Conservation (phyloP, 2,888 invertebrate genomes). For the Archips crataeganus region DNA sequence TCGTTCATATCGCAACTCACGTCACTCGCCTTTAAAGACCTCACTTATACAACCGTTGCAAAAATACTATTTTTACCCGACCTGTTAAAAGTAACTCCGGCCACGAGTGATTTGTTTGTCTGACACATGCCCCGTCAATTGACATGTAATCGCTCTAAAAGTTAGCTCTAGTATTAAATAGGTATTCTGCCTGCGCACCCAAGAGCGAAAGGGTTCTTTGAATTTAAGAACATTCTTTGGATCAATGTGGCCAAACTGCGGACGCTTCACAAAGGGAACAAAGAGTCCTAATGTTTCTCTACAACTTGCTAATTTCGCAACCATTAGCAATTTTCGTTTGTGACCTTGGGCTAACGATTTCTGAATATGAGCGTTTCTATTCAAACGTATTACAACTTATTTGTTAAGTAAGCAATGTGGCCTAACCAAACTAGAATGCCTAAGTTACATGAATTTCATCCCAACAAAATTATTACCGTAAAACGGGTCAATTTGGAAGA, state of each 20-base stretch:
- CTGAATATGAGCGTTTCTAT: neutral
- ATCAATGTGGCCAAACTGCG: neutral
- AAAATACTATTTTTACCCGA: no score
- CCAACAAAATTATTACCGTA: neutral
- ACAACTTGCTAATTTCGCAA: conserved; percentile 8
- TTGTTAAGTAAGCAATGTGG: neutral
- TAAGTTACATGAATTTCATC: neutral
- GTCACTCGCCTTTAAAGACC: no score
- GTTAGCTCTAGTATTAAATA: neutral
- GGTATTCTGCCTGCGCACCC: neutral
- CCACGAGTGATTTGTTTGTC: no score
- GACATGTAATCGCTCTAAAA: neutral
- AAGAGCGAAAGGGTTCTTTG: conserved; percentile 3
- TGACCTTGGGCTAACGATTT: neutral
- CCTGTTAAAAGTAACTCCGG: no score
- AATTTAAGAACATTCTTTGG: conserved; percentile 13
- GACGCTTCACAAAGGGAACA: conserved; percentile 9
- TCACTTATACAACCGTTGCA: no score
- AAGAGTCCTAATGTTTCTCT: conserved; percentile 3
- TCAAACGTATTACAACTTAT: conserved; percentile 1
- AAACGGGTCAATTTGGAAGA: neutral
- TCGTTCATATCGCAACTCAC: no score
- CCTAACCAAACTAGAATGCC: conserved; percentile 6
- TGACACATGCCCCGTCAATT: conserved; percentile 8
- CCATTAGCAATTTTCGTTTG: conserved; percentile 8